Evolutionary conservation across 2,888 invertebrate genomes (phyloP).

Genomic region (Lagria hirta): DNA sequence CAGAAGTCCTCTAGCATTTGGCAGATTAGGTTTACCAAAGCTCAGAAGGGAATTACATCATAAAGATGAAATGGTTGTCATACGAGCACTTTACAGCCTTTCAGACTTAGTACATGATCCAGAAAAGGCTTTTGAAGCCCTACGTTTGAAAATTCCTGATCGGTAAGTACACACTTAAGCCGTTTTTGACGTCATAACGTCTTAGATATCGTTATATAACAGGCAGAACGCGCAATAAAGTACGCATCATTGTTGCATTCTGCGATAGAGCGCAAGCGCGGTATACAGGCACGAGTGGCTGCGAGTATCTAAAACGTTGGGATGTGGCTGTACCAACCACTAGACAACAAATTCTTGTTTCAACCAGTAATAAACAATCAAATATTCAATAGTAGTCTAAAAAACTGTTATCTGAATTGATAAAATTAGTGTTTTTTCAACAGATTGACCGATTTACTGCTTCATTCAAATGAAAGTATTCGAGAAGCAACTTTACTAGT

Average conservation of each 20-base stretch:
- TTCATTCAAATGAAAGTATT: conserved; percentile 37
- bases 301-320: too few species aligned
- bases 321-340: too few species aligned
- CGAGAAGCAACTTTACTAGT: conserved; percentile 52
- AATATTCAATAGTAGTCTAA: background rate
- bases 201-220: background rate
- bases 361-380: too few species aligned
- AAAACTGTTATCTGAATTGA: too few species aligned
- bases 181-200: background rate
- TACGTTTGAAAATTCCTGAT: conserved; percentile 50
- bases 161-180: conserved; percentile 38
- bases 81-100: conserved; percentile 53
- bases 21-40: conserved; percentile 53
- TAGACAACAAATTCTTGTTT: too few species aligned
- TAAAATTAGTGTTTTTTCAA: conserved; percentile 5
- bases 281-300: too few species aligned
- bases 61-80: conserved; percentile 43
- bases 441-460: conserved; percentile 50
- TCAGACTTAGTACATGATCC: conserved; percentile 54
- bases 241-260: too few species aligned
- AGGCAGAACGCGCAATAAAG: background rate
- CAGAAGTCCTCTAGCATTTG: conserved; percentile 52
- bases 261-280: too few species aligned
- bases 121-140: conserved; percentile 53
- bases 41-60: conserved; percentile 51